These are phyloP conservation scores for Agonopterix heracliana DNA, from an alignment of 2,888 invertebrate species.

Conservation along the genomic window DNA sequence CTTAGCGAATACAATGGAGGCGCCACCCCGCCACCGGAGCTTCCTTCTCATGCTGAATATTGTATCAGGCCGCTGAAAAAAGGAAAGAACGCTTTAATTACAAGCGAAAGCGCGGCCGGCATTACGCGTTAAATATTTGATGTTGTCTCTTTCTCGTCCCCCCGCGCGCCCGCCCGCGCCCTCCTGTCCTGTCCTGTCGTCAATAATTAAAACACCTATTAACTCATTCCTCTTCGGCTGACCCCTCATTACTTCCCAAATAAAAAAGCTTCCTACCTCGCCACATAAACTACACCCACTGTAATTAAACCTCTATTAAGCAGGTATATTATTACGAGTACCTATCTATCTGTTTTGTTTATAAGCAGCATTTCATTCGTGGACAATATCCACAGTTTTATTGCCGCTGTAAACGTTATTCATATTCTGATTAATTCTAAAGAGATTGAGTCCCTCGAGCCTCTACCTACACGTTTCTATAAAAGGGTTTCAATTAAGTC, in stretches of 20 bases:
- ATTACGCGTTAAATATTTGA: constrained; percentile 73
- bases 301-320: constrained; percentile 19
- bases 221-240: constrained; percentile 69
- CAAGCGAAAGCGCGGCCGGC: constrained; percentile 72
- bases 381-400: background rate
- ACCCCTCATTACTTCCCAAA: constrained; percentile 58
- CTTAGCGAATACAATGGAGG: constrained; percentile 79
- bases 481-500: no score
- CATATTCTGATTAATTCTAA: no score
- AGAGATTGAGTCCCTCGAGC: no score
- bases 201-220: constrained; percentile 74
- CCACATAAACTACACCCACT: constrained; percentile 20
- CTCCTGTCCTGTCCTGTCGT: constrained; percentile 43
- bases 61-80: constrained; percentile 76
- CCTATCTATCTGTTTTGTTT: constrained; percentile 4
- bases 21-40: constrained; percentile 73
- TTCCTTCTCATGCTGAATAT: constrained; percentile 76
- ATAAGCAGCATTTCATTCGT: background rate
- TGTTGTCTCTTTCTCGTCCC: constrained; percentile 67
- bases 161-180: constrained; percentile 31
- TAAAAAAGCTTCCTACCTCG: constrained; percentile 38
- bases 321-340: constrained; percentile 8
- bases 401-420: background rate
- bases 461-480: no score
- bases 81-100: constrained; percentile 77